Conservation (phyloP, 2,113 vertebrate genomes). For the Zosterops borbonicus region DNA sequence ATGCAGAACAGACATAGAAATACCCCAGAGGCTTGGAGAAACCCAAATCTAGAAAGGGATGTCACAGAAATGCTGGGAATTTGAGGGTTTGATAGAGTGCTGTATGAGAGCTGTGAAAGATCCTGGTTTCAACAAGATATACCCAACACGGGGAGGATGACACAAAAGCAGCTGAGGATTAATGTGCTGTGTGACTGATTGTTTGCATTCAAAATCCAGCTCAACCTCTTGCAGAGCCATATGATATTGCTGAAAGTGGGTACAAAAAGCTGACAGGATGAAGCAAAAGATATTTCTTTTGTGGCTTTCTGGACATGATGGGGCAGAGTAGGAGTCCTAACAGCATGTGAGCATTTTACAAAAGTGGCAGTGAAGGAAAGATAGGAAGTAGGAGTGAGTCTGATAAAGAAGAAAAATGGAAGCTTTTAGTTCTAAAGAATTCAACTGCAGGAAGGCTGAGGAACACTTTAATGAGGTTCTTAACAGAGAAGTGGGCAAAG, state of each 20-base stretch:
- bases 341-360: slow-evolving; percentile 20
- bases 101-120: background rate
- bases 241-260: background rate
- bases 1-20: background rate
- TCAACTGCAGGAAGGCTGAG: slow-evolving; percentile 16
- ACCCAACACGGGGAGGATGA: background rate
- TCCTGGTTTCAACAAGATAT: background rate
- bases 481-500: slow-evolving; percentile 29
- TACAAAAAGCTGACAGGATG: background rate
- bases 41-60: background rate
- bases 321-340: slow-evolving; percentile 12
- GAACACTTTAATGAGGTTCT: slow-evolving; percentile 49
- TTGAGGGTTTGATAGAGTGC: background rate
- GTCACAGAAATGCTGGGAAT: background rate
- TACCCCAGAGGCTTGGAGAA: background rate
- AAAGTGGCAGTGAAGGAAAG: background rate
- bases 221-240: background rate
- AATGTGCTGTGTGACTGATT: background rate
- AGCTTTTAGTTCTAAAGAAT: slow-evolving; percentile 27
- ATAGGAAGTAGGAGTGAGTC: background rate
- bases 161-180: slow-evolving; percentile 9
- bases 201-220: background rate
- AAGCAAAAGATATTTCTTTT: slow-evolving; percentile 19
- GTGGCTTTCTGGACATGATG: background rate
- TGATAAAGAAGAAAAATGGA: background rate